Percentiles rank a stretch among this genome's conserved stretches.
Conservation (phyloP, 2,888 invertebrate genomes). For the Iphiclides podalirius region DNA sequence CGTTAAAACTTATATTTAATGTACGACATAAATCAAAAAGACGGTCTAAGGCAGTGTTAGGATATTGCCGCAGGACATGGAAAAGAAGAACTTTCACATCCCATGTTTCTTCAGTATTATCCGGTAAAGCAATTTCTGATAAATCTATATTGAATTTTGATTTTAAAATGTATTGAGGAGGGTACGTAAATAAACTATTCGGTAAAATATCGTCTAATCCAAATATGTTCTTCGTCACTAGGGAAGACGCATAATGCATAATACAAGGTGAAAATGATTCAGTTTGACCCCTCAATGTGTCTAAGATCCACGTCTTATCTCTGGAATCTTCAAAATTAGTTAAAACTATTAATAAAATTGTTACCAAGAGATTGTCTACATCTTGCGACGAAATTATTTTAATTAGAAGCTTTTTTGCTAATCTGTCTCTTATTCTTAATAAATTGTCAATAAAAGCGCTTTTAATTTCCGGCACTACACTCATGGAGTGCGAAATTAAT, state of each 20-base stretch:
- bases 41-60: slow-evolving; percentile 51
- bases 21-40: slow-evolving; percentile 58
- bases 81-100: slow-evolving; percentile 70
- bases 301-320: slow-evolving; percentile 49
- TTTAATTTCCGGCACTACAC: slow-evolving; percentile 35
- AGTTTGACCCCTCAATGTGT: slow-evolving; percentile 54
- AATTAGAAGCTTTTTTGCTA: slow-evolving; percentile 47
- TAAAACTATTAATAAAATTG: slow-evolving; percentile 51
- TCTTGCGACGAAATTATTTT: slow-evolving; percentile 58
- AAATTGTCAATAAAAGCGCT: slow-evolving; percentile 32
- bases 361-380: slow-evolving; percentile 60
- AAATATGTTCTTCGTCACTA: slow-evolving; percentile 52
- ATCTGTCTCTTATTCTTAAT: slow-evolving; percentile 37
- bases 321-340: slow-evolving; percentile 40
- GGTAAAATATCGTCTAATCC: slow-evolving; percentile 46
- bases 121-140: slow-evolving; percentile 62
- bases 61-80: slow-evolving; percentile 60
- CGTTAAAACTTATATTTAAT: slow-evolving; percentile 57
- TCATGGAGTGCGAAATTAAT: slow-evolving; percentile 41
- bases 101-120: slow-evolving; percentile 70
- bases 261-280: slow-evolving; percentile 52
- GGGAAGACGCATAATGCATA: slow-evolving; percentile 49
- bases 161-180: slow-evolving; percentile 64
- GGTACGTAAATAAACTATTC: slow-evolving; percentile 49
- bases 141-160: slow-evolving; percentile 68